phyloP scores from a whole-genome alignment of 2,113 vertebrate genomes.

The Ochotona princeps region DNA sequence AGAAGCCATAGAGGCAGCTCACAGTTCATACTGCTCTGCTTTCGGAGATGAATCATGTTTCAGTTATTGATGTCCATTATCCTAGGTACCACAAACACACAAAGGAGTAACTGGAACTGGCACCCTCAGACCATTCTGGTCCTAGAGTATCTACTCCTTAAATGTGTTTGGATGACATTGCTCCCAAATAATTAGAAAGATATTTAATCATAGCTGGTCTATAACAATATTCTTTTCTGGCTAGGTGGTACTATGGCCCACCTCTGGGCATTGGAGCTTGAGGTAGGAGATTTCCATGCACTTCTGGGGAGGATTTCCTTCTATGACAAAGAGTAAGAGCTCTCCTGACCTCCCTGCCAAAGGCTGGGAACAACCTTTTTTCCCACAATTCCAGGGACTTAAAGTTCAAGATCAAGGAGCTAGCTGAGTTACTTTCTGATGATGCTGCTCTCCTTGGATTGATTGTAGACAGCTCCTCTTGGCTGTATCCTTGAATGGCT shows the following conservation, averaged over 20 bases:
- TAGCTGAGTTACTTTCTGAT: too few relatives aligned
- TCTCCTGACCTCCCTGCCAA: too few relatives aligned
- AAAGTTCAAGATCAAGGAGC: too few relatives aligned
- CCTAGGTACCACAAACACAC: background rate
- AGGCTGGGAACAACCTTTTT: too few relatives aligned
- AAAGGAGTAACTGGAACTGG: background rate
- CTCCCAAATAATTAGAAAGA: background rate
- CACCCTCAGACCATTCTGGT: background rate
- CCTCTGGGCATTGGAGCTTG: background rate
- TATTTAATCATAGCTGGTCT: background rate
- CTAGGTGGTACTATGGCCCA: background rate
- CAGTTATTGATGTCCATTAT: background rate
- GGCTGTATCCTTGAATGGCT: background rate
- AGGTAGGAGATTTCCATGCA: background rate
- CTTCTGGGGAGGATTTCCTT: background rate
- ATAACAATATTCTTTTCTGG: background rate
- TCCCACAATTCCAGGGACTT: too few relatives aligned
- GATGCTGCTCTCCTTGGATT: background rate
- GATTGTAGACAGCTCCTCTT: background rate
- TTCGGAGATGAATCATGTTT: background rate
- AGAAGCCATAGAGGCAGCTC: background rate
- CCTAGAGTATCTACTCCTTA: background rate
- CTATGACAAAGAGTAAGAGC: background rate
- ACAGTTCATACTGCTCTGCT: background rate
- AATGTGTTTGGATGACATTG: background rate